Conservation (phyloP, 2,797 vertebrate species). For the Helarctos malayanus region DNA sequence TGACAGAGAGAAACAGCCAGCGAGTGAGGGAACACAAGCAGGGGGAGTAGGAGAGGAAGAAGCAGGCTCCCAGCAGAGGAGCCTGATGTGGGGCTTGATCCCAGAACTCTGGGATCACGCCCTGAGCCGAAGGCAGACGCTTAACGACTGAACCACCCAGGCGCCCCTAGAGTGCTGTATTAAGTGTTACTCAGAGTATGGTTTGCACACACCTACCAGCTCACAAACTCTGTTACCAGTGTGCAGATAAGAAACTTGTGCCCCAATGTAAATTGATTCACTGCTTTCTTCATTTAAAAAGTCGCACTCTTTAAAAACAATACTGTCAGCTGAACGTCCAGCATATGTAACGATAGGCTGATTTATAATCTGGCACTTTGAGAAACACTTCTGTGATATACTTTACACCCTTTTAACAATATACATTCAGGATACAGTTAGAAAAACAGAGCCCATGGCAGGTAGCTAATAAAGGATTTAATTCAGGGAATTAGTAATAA, state of each 20-base stretch:
- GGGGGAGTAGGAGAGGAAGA: too few relatives aligned
- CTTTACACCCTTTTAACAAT: not conserved
- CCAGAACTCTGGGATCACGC: too few relatives aligned
- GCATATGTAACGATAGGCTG: not conserved
- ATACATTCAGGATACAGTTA: not conserved
- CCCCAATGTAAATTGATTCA: not conserved
- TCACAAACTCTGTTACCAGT: not conserved
- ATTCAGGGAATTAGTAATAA: not conserved
- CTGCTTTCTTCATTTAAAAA: not conserved
- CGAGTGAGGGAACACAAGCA: too few relatives aligned
- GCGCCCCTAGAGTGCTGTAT: not conserved
- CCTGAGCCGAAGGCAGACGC: too few relatives aligned
- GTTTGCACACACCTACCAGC: not conserved
- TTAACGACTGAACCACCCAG: too few relatives aligned
- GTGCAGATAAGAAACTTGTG: not conserved
- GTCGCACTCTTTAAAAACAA: not conserved
- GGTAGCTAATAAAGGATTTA: not conserved
- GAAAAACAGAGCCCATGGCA: not conserved
- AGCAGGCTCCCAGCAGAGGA: too few relatives aligned
- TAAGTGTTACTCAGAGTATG: not conserved
- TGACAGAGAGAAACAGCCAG: too few relatives aligned
- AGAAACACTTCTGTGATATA: not conserved
- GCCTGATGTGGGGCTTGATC: too few relatives aligned
- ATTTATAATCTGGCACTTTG: not conserved
- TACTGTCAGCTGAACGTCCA: not conserved